Percentiles rank a stretch among this genome's conserved stretches.
Evolutionary conservation across 2,113 vertebrate species (phyloP).

Genomic region (Mesoclemmys tuberculata): DNA sequence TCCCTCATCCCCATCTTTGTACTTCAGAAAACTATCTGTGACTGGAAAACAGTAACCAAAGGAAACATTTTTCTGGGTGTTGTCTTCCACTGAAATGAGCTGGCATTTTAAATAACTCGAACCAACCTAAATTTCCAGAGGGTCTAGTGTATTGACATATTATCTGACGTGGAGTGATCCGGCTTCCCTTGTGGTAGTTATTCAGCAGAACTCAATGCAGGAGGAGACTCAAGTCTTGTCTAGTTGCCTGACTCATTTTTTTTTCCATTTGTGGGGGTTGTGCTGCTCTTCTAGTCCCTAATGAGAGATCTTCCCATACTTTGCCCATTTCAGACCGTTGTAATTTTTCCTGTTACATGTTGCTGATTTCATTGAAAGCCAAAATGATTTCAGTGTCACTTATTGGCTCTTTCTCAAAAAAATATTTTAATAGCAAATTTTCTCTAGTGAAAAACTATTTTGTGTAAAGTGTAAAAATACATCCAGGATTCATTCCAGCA

Average conservation of each 20-base stretch:
- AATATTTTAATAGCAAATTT: background rate
- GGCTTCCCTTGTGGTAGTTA: slow-evolving; percentile 19
- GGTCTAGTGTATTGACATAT: background rate
- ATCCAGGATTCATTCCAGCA: background rate
- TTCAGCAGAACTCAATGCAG: slow-evolving; percentile 19
- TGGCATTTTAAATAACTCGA: background rate
- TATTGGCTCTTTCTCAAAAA: background rate
- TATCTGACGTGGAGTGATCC: slow-evolving; percentile 1
- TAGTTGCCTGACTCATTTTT: slow-evolving; percentile 16
- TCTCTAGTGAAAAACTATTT: background rate
- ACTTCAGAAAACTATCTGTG: slow-evolving; percentile 54
- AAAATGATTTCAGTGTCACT: background rate
- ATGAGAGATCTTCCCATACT: background rate
- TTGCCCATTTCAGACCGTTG: background rate
- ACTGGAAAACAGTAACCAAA: slow-evolving; percentile 65
- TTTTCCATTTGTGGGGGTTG: background rate
- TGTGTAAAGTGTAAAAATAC: background rate
- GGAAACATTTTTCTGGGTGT: slow-evolving; percentile 39
- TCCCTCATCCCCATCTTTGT: slow-evolving; percentile 46
- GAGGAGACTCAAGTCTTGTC: background rate
- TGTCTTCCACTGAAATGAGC: slow-evolving; percentile 38
- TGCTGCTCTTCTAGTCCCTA: background rate
- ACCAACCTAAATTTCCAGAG: background rate
- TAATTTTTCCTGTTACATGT: background rate
- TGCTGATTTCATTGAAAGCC: background rate